A percentile compares a stretch with the other conserved stretches of the same genome.
Conservation (phyloP, 2,888 invertebrate species). For the Junonia oenone region DNA sequence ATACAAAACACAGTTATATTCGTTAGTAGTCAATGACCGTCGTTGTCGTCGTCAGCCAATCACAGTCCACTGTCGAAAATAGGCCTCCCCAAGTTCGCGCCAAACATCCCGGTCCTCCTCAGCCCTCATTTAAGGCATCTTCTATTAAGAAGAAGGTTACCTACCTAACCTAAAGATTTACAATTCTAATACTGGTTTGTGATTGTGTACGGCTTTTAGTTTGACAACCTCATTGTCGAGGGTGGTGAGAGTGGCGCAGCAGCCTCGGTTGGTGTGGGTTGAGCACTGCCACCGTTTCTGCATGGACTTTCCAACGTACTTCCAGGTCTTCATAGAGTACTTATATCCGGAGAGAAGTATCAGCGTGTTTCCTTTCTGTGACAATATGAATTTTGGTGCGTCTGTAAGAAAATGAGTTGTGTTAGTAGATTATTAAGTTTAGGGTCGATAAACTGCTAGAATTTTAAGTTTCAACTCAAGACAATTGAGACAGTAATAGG, state of each 20-base stretch:
- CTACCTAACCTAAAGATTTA: not conserved
- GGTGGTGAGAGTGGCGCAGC: conserved; percentile 37
- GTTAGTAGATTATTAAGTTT: not conserved
- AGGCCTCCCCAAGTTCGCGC: too few species aligned
- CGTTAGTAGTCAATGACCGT: too few species aligned
- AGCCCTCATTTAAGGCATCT: too few species aligned
- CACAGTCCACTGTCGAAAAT: too few species aligned
- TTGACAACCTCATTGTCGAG: conserved; percentile 36
- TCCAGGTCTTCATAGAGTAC: conserved; percentile 33
- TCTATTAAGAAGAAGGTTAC: not conserved
- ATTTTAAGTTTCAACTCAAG: not conserved
- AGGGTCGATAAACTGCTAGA: not conserved
- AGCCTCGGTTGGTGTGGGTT: conserved; percentile 38
- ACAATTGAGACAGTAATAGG: too few species aligned
- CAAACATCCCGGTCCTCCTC: too few species aligned
- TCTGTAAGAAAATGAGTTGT: conserved; percentile 18
- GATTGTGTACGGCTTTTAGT: conserved; percentile 33
- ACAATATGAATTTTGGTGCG: conserved; percentile 27
- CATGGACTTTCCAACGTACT: conserved; percentile 13
- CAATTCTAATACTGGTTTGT: conserved; percentile 23
- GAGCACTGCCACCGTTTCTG: conserved; percentile 42
- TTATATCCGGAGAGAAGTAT: conserved; percentile 34
- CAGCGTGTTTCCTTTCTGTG: conserved; percentile 32
- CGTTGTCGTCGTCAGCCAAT: too few species aligned
- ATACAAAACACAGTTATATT: too few species aligned